phyloP scores from a whole-genome alignment of 2,888 invertebrate genomes.

The Thecocarcelia acutangulata region DNA sequence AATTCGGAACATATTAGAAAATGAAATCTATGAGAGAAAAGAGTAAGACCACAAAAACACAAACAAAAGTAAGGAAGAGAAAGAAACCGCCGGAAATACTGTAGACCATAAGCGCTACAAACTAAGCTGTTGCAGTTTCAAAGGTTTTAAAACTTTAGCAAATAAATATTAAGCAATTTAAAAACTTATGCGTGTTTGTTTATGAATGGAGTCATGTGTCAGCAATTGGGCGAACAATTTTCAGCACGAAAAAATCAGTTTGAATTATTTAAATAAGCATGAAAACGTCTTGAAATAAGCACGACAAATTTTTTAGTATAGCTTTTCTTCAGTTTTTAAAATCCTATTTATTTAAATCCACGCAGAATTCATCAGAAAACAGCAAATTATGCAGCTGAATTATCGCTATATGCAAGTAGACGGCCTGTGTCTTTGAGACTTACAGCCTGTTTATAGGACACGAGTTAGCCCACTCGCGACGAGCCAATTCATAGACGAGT shows the following conservation, averaged over 20 bases:
- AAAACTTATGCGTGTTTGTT: neutral
- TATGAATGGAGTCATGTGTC: conserved; percentile 35
- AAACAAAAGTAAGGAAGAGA: conserved; percentile 38
- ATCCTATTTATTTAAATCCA: no score
- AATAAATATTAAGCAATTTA: conserved; percentile 15
- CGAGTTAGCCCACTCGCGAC: no score
- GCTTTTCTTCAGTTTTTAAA: no score
- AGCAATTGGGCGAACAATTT: conserved; percentile 1
- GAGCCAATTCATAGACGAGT: no score
- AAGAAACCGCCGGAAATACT: conserved; percentile 69
- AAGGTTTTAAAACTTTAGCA: conserved; percentile 50
- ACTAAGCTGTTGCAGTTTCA: conserved; percentile 55
- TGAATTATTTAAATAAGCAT: neutral
- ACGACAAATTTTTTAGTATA: no score
- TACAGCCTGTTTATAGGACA: no score
- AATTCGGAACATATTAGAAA: conserved; percentile 52
- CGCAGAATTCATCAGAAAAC: no score
- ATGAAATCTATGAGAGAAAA: conserved; percentile 25
- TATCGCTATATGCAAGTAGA: no score
- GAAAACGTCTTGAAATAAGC: no score
- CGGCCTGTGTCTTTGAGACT: no score
- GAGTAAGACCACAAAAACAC: conserved; percentile 12
- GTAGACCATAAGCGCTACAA: conserved; percentile 60
- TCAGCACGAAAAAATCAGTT: neutral
- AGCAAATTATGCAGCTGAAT: no score